Conservation (phyloP, 2,888 invertebrate genomes). For the Mesorhabditis belari region DNA sequence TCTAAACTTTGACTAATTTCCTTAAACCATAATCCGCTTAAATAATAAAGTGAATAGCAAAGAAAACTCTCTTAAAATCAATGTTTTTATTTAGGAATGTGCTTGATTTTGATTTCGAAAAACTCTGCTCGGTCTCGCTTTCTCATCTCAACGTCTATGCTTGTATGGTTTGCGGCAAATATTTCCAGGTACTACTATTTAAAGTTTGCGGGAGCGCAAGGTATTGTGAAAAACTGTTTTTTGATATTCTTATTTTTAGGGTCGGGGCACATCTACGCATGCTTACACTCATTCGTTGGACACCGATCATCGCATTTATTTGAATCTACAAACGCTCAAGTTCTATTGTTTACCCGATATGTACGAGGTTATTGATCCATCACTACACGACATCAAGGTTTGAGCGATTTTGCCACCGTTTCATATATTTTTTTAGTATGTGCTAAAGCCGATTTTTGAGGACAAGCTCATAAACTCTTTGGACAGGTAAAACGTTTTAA, state of each 20-base stretch:
- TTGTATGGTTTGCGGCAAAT: slow-evolving; percentile 96
- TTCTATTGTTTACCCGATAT: slow-evolving; percentile 99
- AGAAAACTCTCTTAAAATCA: not conserved
- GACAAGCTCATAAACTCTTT: slow-evolving; percentile 73
- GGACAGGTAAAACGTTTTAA: slow-evolving; percentile 60
- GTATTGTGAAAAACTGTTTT: not conserved
- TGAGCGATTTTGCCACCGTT: slow-evolving; percentile 15
- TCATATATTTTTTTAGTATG: slow-evolving; percentile 64
- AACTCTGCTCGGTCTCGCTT: slow-evolving; percentile 91
- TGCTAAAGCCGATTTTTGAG: slow-evolving; percentile 90
- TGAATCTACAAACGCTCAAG: slow-evolving; percentile 84
- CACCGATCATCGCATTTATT: slow-evolving; percentile 91
- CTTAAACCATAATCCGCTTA: not conserved
- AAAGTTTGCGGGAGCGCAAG: not conserved
- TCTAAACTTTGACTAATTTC: slow-evolving; percentile 5
- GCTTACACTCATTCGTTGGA: slow-evolving; percentile 98
- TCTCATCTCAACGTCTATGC: slow-evolving; percentile 99
- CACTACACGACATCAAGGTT: slow-evolving; percentile 84
- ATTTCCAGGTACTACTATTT: slow-evolving; percentile 66
- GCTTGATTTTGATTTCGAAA: slow-evolving; percentile 98
- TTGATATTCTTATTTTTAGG: slow-evolving; percentile 59
- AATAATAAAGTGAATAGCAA: too few relatives aligned
- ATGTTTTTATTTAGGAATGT: slow-evolving; percentile 63
- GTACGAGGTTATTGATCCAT: slow-evolving; percentile 93
- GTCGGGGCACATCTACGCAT: slow-evolving; percentile 92